Evolutionary conservation across 1,140 invertebrate genomes (phyloP), one percentile per base, ranked within the genome.

Genomic region (Dendrolimus punctatus): DNA sequence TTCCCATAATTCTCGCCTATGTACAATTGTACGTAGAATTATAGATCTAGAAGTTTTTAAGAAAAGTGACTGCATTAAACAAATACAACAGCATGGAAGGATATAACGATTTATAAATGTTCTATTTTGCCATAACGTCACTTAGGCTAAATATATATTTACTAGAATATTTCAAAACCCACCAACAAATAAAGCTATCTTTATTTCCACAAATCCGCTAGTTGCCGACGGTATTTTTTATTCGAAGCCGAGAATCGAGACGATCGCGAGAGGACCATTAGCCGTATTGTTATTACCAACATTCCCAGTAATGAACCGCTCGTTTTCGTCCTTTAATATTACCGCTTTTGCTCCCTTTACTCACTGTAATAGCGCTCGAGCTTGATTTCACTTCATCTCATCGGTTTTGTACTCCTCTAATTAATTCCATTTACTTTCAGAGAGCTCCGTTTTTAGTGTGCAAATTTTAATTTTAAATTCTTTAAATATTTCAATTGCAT

Each of bases 261-360:
- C 60, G 70, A 79, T 80, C 71, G 76, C 69, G 54, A 62, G 23
- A 68, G 66, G 65, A 62, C 76, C 81, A 85, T 88, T 88, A 87
- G 77, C 73, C 73, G 80, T 86, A 87, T 87, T 87, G 85, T 87
- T 88, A 88, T 88, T 82, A 75, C 80, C 73, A 64, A 74, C 73
- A 84, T 85, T 85, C 70, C 49, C 66, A 71, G 76, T 85, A 87
- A 88, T 87, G 82, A 87, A 87, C 72, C 76, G 81, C 79, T 87
- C 85, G 80, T 88, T 87, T 82, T 81, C 79, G 72, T 78, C 67
- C 73, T 73, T 75, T 83, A 77, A 83, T 84, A 81, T 79, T 66
- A 69, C 75, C 72, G 69, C 68, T 80, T 74, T 73, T 58, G 64
- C 68, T 71, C 70, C 64, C 57, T 68, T 64, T 68, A 71, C 70